Conservation (phyloP, 35 echinoderm and acorn worm genomes). For the Ophioderma brevispina region DNA sequence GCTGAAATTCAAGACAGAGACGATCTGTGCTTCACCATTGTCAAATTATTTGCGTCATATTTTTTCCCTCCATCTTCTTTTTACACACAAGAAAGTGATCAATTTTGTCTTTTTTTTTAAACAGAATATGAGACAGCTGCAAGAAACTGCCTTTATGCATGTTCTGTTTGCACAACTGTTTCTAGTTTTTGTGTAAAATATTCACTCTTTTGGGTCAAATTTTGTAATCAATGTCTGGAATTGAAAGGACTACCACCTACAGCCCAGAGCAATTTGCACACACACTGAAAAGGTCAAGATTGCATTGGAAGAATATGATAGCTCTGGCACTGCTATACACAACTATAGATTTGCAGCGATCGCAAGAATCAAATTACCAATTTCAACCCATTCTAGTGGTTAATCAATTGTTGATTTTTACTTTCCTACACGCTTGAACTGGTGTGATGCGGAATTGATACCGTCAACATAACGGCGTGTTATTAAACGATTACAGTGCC, state of each 20-base stretch:
- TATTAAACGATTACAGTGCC: neutral
- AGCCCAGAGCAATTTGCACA: neutral
- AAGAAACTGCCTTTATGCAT: neutral
- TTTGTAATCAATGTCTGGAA: neutral
- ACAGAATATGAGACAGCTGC: neutral
- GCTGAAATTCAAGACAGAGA: neutral
- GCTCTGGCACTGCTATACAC: neutral
- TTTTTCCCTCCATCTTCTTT: neutral
- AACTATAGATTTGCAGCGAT: neutral
- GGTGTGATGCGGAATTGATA: neutral
- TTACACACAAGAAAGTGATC: neutral
- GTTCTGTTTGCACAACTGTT: neutral
- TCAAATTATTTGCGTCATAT: neutral
- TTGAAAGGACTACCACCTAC: slow-evolving; percentile 5
- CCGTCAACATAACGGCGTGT: neutral
- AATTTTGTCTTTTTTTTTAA: neutral
- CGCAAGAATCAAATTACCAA: neutral
- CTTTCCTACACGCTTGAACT: neutral
- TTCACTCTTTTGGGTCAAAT: slow-evolving; percentile 10
- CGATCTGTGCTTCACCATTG: neutral
- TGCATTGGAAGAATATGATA: neutral
- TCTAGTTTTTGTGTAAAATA: slow-evolving; percentile 4
- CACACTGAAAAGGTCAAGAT: slow-evolving; percentile 3
- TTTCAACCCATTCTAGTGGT: neutral
- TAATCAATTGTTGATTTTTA: slow-evolving; percentile 15